These are phyloP conservation scores for Xestia rhomboidea DNA, from an alignment of 2,888 invertebrate species.

Conservation along the genomic window DNA sequence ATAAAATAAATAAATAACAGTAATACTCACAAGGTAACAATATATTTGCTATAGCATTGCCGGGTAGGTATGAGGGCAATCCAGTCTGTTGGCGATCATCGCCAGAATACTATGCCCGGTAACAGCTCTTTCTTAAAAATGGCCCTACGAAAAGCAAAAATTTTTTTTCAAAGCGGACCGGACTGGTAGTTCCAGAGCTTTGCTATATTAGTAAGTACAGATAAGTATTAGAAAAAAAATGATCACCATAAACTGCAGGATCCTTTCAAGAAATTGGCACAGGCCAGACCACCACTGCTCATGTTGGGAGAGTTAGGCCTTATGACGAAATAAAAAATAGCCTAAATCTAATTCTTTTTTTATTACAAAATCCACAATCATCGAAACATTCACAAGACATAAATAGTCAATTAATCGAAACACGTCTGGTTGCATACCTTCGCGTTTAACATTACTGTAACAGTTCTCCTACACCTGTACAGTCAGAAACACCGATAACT, in stretches of 20 bases:
- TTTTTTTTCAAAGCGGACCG: neutral
- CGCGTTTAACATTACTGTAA: slow-evolving; percentile 47
- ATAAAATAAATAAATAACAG: too few species aligned
- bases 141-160: too few species aligned
- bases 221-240: neutral
- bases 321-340: neutral
- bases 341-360: neutral
- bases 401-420: slow-evolving; percentile 45
- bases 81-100: neutral
- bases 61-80: neutral
- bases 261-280: neutral
- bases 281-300: neutral
- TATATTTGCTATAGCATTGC: neutral
- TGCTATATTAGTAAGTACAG: neutral
- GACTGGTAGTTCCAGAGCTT: neutral
- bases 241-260: neutral
- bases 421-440: slow-evolving; percentile 53
- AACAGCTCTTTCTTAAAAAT: too few species aligned
- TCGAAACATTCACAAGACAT: slow-evolving; percentile 7
- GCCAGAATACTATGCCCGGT: too few species aligned
- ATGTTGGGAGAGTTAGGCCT: neutral
- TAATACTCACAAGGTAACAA: neutral
- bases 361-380: neutral
- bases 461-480: slow-evolving; percentile 23
- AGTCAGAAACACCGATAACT: neutral